These are phyloP conservation scores for Egretta garzetta DNA, from an alignment of 2,113 vertebrate genomes.

Conservation along the genomic window DNA sequence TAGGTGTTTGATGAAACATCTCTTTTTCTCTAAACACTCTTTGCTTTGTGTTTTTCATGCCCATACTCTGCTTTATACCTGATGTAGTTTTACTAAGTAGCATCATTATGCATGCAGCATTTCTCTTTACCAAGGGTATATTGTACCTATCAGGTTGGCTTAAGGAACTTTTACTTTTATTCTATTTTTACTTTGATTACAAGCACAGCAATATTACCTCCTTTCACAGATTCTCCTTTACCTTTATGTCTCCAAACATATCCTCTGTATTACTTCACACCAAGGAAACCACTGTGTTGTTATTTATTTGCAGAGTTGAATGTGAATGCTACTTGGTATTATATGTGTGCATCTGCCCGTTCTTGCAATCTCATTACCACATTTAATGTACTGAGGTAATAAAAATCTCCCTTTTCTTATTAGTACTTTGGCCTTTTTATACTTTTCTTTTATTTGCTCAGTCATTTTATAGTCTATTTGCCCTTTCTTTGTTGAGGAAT, in stretches of 20 bases:
- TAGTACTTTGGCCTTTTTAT: conserved; percentile 23
- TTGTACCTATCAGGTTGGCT: not conserved
- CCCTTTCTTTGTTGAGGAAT: conserved; percentile 39
- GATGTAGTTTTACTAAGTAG: not conserved
- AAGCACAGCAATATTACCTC: not conserved
- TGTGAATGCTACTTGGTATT: not conserved
- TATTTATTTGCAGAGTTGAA: not conserved
- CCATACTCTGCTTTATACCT: not conserved
- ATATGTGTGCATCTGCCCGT: not conserved
- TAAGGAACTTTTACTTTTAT: not conserved
- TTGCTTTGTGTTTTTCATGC: not conserved
- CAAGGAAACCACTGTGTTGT: not conserved
- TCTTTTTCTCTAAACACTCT: not conserved
- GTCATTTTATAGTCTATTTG: conserved; percentile 46
- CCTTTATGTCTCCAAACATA: not conserved
- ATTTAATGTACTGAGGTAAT: conserved; percentile 37
- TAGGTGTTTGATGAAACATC: not conserved
- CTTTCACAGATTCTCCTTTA: not conserved
- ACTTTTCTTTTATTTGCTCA: conserved; percentile 42
- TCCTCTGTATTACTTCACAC: not conserved
- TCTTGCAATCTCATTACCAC: conserved; percentile 2
- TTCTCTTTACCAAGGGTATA: conserved; percentile 1
- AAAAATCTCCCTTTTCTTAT: conserved; percentile 45
- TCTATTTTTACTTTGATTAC: not conserved
- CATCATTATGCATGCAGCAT: not conserved